These are phyloP conservation scores for Magallana angulata DNA, from an alignment of 1,140 invertebrate genomes.

Conservation along the genomic window DNA sequence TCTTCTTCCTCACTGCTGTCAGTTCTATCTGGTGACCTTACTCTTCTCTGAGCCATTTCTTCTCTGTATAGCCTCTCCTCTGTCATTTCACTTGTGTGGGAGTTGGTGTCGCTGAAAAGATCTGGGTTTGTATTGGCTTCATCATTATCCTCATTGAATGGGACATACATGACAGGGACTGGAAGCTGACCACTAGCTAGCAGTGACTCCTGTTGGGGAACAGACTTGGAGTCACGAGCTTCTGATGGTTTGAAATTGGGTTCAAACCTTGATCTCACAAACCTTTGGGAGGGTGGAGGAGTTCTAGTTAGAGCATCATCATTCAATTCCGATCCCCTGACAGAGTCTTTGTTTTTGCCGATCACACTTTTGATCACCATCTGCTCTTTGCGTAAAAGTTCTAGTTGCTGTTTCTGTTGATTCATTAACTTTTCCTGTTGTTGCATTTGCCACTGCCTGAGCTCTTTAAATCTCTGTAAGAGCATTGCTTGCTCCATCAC, in stretches of 20 bases:
- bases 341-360: constrained; percentile 67
- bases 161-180: constrained; percentile 68
- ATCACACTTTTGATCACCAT: constrained; percentile 68
- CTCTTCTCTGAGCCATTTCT: constrained; percentile 1
- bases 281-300: neutral
- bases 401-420: constrained; percentile 75
- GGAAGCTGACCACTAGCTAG: constrained; percentile 53
- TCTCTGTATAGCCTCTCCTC: constrained; percentile 48
- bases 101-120: constrained; percentile 73
- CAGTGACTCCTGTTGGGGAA: constrained; percentile 36
- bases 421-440: constrained; percentile 75
- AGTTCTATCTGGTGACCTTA: constrained; percentile 16
- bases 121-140: constrained; percentile 73
- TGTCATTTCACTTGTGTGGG: constrained; percentile 51
- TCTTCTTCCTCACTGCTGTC: constrained; percentile 48
- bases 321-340: constrained; percentile 54
- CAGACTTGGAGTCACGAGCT: neutral
- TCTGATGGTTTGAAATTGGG: neutral
- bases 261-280: neutral
- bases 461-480: constrained; percentile 73
- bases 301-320: neutral
- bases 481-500: constrained; percentile 70
- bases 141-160: constrained; percentile 61
- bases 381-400: constrained; percentile 70
- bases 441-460: constrained; percentile 73